Conservation (phyloP, 2,797 vertebrate species). For the Coregonus ussuriensis region DNA sequence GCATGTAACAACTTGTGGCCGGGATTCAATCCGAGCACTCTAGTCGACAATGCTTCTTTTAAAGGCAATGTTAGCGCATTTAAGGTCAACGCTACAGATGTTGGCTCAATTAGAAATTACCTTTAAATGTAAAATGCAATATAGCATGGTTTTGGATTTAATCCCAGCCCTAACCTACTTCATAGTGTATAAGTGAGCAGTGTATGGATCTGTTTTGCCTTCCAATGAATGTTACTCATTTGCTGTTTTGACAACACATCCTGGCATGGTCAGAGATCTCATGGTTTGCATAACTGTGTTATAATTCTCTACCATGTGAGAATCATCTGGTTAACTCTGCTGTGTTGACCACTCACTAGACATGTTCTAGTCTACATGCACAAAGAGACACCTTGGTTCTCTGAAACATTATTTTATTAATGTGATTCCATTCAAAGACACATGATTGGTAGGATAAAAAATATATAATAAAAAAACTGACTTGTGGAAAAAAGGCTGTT, state of each 20-base stretch:
- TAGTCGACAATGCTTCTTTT: too few species aligned
- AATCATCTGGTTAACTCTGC: too few species aligned
- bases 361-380: constrained; percentile 11
- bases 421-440: constrained; percentile 60
- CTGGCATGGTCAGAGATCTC: constrained; percentile 58
- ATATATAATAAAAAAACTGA: constrained; percentile 59
- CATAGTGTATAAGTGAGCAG: constrained; percentile 2
- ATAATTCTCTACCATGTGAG: neutral
- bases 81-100: too few species aligned
- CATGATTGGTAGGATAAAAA: constrained; percentile 47
- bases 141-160: too few species aligned
- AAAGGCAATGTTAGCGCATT: too few species aligned
- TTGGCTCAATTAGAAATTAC: too few species aligned
- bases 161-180: too few species aligned
- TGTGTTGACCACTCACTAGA: too few species aligned
- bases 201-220: too few species aligned
- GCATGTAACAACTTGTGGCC: neutral
- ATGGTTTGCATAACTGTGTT: constrained; percentile 39
- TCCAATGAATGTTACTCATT: constrained; percentile 11
- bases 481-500: constrained; percentile 57
- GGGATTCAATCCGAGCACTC: too few species aligned
- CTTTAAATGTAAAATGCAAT: too few species aligned
- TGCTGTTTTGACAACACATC: constrained; percentile 61
- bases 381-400: constrained; percentile 39
- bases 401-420: constrained; percentile 72